phyloP scores from a whole-genome alignment of 1,140 invertebrate genomes.

The Solenopsis invicta region DNA sequence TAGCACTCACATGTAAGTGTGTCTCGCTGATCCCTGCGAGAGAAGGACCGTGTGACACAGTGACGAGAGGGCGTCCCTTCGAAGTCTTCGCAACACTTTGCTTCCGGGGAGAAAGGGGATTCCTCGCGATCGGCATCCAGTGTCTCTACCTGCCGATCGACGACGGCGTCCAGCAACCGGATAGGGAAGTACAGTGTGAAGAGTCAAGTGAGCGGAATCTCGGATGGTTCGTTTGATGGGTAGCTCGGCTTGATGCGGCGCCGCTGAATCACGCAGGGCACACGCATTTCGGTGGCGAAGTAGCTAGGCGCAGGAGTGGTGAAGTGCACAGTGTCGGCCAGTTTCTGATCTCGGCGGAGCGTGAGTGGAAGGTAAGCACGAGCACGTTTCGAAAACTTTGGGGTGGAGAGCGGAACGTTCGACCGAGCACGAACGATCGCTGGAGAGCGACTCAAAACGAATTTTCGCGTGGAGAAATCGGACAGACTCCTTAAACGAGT shows the following conservation, averaged over 20 bases:
- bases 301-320: conserved; percentile 22
- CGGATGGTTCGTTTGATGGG: conserved; percentile 13
- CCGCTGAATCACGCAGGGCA: conserved; percentile 6
- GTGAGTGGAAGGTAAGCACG: conserved; percentile 42
- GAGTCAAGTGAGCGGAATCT: neutral
- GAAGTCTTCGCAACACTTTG: neutral
- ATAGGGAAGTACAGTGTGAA: conserved; percentile 24
- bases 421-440: neutral
- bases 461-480: conserved; percentile 48
- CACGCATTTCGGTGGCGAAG: conserved; percentile 5
- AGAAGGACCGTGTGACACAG: neutral
- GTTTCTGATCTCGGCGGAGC: neutral
- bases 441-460: conserved; percentile 1
- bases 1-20: neutral
- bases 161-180: neutral
- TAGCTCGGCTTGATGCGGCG: conserved; percentile 38
- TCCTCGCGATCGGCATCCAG: neutral
- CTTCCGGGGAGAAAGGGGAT: neutral
- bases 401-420: conserved; percentile 12
- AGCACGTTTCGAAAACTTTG: conserved; percentile 17
- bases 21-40: conserved; percentile 3
- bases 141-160: neutral
- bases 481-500: conserved; percentile 17
- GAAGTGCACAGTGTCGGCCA: conserved; percentile 47
- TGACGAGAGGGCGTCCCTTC: conserved; percentile 18